A percentile compares a stretch with the other conserved stretches of the same genome.
phyloP scores from a whole-genome alignment of 2,888 invertebrate species.

The Busseola fusca region DNA sequence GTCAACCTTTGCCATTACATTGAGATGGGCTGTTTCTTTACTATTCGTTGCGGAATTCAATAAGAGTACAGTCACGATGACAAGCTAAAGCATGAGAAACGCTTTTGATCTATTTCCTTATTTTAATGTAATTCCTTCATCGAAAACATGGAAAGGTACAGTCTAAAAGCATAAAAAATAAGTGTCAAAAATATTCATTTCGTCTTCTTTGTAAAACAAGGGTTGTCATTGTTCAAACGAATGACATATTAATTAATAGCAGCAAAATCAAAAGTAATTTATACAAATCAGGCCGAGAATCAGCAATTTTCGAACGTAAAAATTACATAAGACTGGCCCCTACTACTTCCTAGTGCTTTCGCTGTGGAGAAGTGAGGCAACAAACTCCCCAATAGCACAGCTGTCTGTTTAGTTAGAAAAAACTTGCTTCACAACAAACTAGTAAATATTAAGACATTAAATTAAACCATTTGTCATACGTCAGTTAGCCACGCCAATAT shows the following conservation, averaged over 20 bases:
- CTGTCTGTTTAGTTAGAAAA: too few species aligned
- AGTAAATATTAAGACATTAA: too few species aligned
- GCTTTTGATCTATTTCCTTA: constrained; percentile 25
- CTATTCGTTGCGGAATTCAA: constrained; percentile 8
- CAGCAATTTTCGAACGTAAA: too few species aligned
- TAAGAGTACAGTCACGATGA: neutral
- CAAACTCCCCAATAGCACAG: too few species aligned
- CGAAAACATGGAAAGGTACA: constrained; percentile 9
- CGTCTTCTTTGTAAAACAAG: neutral
- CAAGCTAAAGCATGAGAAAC: constrained; percentile 9
- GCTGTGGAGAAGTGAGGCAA: too few species aligned
- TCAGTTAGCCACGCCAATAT: too few species aligned
- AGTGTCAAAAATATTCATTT: constrained; percentile 4
- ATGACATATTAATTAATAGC: constrained; percentile 16
- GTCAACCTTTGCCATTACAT: constrained; percentile 10
- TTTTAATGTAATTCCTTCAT: constrained; percentile 18
- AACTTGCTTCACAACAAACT: too few species aligned
- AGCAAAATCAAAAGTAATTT: neutral
- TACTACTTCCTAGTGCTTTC: too few species aligned
- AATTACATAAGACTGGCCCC: too few species aligned
- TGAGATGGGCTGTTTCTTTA: neutral
- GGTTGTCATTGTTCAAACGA: constrained; percentile 1
- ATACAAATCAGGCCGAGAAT: too few species aligned
- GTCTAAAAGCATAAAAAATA: constrained; percentile 10
- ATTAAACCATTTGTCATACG: too few species aligned